Evolutionary conservation across 2,888 invertebrate genomes (phyloP).

Genomic region (Koerneria pararmatus): DNA sequence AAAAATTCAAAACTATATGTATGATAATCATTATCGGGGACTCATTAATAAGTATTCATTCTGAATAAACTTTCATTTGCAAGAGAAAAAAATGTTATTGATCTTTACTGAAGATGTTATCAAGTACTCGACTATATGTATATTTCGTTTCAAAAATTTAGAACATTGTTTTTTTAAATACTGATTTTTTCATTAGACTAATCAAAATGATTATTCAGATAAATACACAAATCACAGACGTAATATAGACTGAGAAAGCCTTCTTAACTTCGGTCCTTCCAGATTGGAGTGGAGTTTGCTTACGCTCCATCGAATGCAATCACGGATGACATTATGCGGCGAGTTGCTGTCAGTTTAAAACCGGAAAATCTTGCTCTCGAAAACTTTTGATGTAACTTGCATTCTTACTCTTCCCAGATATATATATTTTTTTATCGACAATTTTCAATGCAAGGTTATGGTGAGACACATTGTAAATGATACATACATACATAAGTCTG

Average conservation of each 20-base stretch:
- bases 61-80: constrained; percentile 9
- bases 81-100: not conserved
- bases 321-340: constrained; percentile 36
- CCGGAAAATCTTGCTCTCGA: not conserved
- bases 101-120: too few species aligned
- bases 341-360: constrained; percentile 22
- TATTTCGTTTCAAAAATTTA: too few species aligned
- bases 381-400: not conserved
- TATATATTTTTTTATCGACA: not conserved
- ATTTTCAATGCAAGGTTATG: not conserved
- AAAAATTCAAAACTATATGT: constrained; percentile 21
- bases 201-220: too few species aligned
- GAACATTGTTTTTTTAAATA: too few species aligned
- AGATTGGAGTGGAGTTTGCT: constrained; percentile 33
- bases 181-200: too few species aligned
- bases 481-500: too few species aligned
- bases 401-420: not conserved
- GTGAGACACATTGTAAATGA: too few species aligned
- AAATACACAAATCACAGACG: too few species aligned
- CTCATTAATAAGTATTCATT: too few species aligned
- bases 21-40: not conserved
- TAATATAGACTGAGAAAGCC: too few species aligned
- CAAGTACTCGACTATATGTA: too few species aligned
- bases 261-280: not conserved
- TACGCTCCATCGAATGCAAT: constrained; percentile 39